Evolutionary conservation across 30 jellyfish, hydroid and myxozoan species (phyloP).

Genomic region (Turritopsis dohrnii): DNA sequence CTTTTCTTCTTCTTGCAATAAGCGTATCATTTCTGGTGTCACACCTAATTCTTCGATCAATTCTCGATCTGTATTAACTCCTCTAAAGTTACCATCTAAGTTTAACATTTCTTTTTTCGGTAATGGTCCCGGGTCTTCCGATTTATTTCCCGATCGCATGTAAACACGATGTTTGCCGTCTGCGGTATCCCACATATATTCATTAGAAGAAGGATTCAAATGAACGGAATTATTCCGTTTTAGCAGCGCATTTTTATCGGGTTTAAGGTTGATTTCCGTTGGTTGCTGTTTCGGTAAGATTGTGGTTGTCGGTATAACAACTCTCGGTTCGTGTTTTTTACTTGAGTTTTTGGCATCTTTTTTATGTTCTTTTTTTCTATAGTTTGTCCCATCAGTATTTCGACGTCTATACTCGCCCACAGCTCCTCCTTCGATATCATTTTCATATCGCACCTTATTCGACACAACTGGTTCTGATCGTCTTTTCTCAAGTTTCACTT

Average conservation of each 20-base stretch:
- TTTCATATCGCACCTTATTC: neutral
- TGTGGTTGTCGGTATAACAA: neutral
- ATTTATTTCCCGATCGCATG: conserved; percentile 17
- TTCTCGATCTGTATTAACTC: neutral
- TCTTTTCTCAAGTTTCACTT: conserved; percentile 11
- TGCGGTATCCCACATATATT: conserved; percentile 37
- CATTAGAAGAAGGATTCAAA: conserved; percentile 25
- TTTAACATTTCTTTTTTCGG: conserved; percentile 24
- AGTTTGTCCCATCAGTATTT: neutral
- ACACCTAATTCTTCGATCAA: conserved; percentile 21
- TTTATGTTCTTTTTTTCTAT: neutral
- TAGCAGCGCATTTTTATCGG: neutral
- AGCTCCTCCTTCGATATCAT: neutral
- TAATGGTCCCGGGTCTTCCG: conserved; percentile 31
- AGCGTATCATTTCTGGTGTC: conserved; percentile 26
- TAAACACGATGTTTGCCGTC: conserved; percentile 41
- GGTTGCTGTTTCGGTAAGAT: conserved; percentile 2
- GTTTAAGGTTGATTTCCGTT: neutral
- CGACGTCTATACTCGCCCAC: conserved; percentile 10
- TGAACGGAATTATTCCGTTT: conserved; percentile 31
- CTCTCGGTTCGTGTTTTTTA: conserved; percentile 3
- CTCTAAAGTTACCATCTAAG: conserved; percentile 1
- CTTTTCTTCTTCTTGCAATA: conserved; percentile 28
- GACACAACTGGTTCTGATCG: neutral
- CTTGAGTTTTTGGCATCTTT: neutral